These are phyloP conservation scores for Nibea coibor DNA, from an alignment of 2,113 vertebrate species.

Conservation along the genomic window DNA sequence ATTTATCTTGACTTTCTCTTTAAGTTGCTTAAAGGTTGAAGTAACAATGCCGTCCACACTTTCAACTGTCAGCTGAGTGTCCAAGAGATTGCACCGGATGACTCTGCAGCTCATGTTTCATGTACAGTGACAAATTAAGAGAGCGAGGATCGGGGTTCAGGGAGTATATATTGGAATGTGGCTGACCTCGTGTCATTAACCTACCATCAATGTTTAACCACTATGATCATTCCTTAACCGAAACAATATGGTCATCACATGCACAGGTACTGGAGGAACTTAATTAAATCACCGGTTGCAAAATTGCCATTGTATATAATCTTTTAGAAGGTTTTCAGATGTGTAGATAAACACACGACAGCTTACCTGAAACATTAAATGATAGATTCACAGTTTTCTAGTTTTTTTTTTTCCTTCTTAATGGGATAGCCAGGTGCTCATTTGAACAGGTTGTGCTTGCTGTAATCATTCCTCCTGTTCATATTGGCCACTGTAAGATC, in stretches of 20 bases:
- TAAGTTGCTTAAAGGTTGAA: not conserved
- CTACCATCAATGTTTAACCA: not conserved
- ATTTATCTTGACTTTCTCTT: not conserved
- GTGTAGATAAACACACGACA: too few species aligned
- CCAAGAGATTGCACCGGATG: not conserved
- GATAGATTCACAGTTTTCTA: not conserved
- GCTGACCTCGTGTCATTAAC: not conserved
- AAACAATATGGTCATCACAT: not conserved
- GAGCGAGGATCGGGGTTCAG: not conserved
- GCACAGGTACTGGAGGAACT: not conserved
- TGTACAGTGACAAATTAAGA: not conserved
- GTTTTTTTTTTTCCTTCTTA: not conserved
- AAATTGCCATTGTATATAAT: too few species aligned
- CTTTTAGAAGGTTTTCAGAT: too few species aligned
- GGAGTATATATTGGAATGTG: not conserved
- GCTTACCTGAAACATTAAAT: not conserved
- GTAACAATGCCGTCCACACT: not conserved
- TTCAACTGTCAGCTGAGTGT: not conserved
- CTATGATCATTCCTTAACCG: not conserved
- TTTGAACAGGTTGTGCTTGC: not conserved
- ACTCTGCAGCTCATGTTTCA: conserved; percentile 9
- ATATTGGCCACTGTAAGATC: not conserved
- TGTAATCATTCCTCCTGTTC: not conserved
- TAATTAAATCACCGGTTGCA: too few species aligned
- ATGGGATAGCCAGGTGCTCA: not conserved